These are phyloP conservation scores for Eurois occulta DNA, from an alignment of 2,888 invertebrate species.

Conservation along the genomic window DNA sequence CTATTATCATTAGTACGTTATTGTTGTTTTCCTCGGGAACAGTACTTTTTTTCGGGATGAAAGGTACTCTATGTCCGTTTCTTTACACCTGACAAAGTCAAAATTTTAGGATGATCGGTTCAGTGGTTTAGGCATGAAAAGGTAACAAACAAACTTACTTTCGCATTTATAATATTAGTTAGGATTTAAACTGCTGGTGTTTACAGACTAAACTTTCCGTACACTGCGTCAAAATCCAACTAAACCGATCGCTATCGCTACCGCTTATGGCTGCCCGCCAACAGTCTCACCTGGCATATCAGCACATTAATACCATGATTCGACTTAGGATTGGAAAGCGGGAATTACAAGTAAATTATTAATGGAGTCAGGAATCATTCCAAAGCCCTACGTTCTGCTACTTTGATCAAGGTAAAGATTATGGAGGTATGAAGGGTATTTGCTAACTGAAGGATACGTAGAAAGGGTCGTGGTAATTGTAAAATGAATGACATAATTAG, in stretches of 20 bases:
- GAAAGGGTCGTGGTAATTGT: not conserved
- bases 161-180: too few relatives aligned
- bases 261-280: slow-evolving; percentile 2
- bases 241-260: slow-evolving; percentile 18
- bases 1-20: too few relatives aligned
- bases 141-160: too few relatives aligned
- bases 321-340: slow-evolving; percentile 65
- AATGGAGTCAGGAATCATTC: slow-evolving; percentile 59
- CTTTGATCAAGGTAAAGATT: slow-evolving; percentile 53
- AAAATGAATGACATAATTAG: not conserved
- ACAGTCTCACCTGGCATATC: slow-evolving; percentile 3
- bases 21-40: too few relatives aligned
- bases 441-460: not conserved
- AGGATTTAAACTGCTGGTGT: too few relatives aligned
- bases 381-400: slow-evolving; percentile 34
- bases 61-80: too few relatives aligned
- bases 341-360: slow-evolving; percentile 68
- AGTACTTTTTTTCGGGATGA: too few relatives aligned
- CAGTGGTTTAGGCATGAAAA: too few relatives aligned
- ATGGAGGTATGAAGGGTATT: slow-evolving; percentile 27
- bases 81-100: too few relatives aligned
- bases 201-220: not conserved
- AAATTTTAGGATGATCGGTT: too few relatives aligned
- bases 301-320: slow-evolving; percentile 55
- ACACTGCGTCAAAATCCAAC: not conserved